Base-by-base conservation (phyloP, 2,113 vertebrate genomes). In the Tiliqua scincoides region DNA sequence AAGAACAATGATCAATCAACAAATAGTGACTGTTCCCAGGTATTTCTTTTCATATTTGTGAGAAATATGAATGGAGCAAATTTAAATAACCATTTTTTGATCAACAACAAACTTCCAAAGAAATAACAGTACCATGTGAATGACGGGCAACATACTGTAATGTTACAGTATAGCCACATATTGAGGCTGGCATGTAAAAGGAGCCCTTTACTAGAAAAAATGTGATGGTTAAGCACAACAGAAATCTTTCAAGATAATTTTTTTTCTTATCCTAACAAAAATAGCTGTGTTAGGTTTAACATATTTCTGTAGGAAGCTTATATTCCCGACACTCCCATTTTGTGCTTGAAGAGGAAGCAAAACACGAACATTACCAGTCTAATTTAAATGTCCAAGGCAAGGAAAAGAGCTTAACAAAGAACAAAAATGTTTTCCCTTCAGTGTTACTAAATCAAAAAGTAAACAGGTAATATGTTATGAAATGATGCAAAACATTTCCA, bases 251-350 rank as follows among this genome's bases (percentile, higher is more conserved):
- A 68, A 57, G 14, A 73, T 14, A 20, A 2, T 11, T 61, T 12
- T 23, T 35, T 25, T n/a, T 73, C 12, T 89, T 62, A 84, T 48
- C 59, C 30, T 32, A 81, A 88, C 65, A 80, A 84, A 82, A 73
- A 68, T 14, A 82, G 8, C 63, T 90, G 78, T 87, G 21, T 62
- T 87, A 71, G 86, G 37, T 62, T 74, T 73, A 79, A 88, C 86
- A 82, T 17, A 5, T 90, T 88, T 61, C 65, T 30, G 79, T 79
- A 23, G 3, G 81, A 0, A 88, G 37, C 70, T 88, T 75, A 67
- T 25, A 90, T 90, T 2, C 82, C 85, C 85, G 93, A 90, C 72
- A 86, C 54, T 68, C 82, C n/a, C 37, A 87, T 62, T 43, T 37
- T 82, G 27, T 87, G 82, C 59, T 84, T 84, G 30, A 79, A 70